These are phyloP conservation scores for Pseudopleuronectes americanus DNA, from an alignment of 2,797 vertebrate species.

Conservation along the genomic window DNA sequence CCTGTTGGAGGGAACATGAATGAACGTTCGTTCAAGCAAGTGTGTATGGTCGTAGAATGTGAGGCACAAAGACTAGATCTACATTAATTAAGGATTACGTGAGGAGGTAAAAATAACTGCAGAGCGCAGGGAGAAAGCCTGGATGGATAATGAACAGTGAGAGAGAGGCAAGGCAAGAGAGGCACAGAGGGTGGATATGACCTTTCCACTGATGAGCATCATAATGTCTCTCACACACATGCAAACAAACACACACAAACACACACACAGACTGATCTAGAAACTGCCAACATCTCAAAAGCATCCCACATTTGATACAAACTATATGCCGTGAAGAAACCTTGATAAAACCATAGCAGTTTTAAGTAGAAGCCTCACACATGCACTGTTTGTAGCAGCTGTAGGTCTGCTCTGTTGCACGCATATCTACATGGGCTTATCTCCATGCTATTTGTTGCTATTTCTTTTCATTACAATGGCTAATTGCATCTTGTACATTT, in stretches of 20 bases:
- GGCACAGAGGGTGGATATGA: constrained; percentile 73
- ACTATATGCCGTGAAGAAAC: not conserved
- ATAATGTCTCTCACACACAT: constrained; percentile 60
- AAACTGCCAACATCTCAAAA: constrained; percentile 31
- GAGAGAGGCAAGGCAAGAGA: constrained; percentile 61
- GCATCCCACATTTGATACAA: constrained; percentile 11
- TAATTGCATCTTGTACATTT: too few relatives aligned
- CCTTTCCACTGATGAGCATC: constrained; percentile 78
- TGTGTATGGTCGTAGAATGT: constrained; percentile 61
- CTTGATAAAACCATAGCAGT: not conserved
- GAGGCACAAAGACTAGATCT: constrained; percentile 69
- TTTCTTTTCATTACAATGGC: too few relatives aligned
- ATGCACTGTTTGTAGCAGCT: too few relatives aligned
- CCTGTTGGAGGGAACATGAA: constrained; percentile 57
- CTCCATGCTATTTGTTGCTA: too few relatives aligned
- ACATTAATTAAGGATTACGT: constrained; percentile 82
- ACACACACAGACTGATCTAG: not conserved
- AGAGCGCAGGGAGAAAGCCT: constrained; percentile 68
- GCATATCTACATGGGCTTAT: too few relatives aligned
- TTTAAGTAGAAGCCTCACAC: not conserved
- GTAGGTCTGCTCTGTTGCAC: too few relatives aligned
- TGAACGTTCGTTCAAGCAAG: constrained; percentile 52
- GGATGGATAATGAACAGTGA: constrained; percentile 76
- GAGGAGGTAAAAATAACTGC: constrained; percentile 81
- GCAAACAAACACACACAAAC: constrained; percentile 17